phyloP scores from a whole-genome alignment of 2,888 invertebrate species.

The Helicoverpa assulta region DNA sequence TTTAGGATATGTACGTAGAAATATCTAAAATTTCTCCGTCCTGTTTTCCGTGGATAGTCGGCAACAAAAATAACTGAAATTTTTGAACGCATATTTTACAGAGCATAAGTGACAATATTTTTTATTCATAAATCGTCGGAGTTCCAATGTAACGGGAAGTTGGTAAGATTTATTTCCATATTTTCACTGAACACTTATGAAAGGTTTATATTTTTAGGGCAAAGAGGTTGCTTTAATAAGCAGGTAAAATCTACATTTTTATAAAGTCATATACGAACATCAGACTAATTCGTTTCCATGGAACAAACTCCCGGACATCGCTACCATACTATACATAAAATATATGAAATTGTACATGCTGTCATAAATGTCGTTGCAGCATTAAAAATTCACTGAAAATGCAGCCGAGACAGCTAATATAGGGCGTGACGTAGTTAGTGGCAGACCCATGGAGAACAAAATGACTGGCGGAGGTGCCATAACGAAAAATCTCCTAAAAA shows the following conservation, averaged over 20 bases:
- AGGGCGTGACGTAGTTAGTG: slow-evolving; percentile 42
- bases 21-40: slow-evolving; percentile 28
- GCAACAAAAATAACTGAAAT: slow-evolving; percentile 34
- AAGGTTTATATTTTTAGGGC: no score
- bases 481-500: no score
- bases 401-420: slow-evolving; percentile 56
- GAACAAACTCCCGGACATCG: slow-evolving; percentile 6
- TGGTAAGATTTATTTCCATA: slow-evolving; percentile 5
- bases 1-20: slow-evolving; percentile 40
- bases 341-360: slow-evolving; percentile 52
- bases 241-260: neutral
- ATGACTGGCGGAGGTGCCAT: no score
- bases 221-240: neutral
- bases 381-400: slow-evolving; percentile 61
- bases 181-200: neutral
- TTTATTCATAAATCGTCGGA: slow-evolving; percentile 29
- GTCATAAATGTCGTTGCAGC: slow-evolving; percentile 51
- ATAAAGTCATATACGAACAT: slow-evolving; percentile 14
- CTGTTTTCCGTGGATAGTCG: slow-evolving; percentile 23
- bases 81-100: slow-evolving; percentile 14
- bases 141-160: slow-evolving; percentile 3
- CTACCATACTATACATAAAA: slow-evolving; percentile 38
- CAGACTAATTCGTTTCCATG: slow-evolving; percentile 23
- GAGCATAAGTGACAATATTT: slow-evolving; percentile 3
- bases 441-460: no score